A percentile compares a stretch with the other conserved stretches of the same genome.
These are phyloP conservation scores for Mamestra brassicae DNA, from an alignment of 2,888 invertebrate genomes.

Conservation along the genomic window DNA sequence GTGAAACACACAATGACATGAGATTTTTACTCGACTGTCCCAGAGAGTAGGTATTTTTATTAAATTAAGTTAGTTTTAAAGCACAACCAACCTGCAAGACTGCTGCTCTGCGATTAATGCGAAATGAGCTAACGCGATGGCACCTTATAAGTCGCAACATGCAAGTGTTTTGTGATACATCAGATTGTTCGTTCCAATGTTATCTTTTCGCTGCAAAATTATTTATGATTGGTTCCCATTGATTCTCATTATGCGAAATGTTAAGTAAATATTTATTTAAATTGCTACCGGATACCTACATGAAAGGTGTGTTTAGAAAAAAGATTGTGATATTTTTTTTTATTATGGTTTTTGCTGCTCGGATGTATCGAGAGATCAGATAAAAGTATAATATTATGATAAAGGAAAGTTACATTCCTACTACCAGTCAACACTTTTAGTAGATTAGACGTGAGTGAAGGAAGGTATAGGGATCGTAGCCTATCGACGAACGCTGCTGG, in stretches of 20 bases:
- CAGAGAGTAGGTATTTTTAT: not conserved
- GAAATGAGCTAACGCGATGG: not conserved
- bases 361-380: not conserved
- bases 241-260: conserved; percentile 20
- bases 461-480: not conserved
- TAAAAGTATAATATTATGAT: not conserved
- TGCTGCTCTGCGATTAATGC: conserved; percentile 36
- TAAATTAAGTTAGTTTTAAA: not conserved
- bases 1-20: not conserved
- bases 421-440: not conserved
- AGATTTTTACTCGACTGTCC: not conserved
- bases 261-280: conserved; percentile 39
- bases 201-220: conserved; percentile 48
- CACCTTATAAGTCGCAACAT: conserved; percentile 35
- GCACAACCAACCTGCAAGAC: conserved; percentile 37
- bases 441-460: not conserved
- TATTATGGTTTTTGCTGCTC: conserved; percentile 4
- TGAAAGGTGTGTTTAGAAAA: not conserved
- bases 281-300: conserved; percentile 2
- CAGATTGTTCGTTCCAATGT: conserved; percentile 41
- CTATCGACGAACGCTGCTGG: not conserved
- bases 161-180: conserved; percentile 35
- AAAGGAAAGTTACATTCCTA: not conserved
- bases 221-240: conserved; percentile 27
- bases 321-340: not conserved